A percentile compares a stretch with the other conserved stretches of the same genome.
Conservation (phyloP, 2,888 invertebrate genomes). For the Hyles lineata region DNA sequence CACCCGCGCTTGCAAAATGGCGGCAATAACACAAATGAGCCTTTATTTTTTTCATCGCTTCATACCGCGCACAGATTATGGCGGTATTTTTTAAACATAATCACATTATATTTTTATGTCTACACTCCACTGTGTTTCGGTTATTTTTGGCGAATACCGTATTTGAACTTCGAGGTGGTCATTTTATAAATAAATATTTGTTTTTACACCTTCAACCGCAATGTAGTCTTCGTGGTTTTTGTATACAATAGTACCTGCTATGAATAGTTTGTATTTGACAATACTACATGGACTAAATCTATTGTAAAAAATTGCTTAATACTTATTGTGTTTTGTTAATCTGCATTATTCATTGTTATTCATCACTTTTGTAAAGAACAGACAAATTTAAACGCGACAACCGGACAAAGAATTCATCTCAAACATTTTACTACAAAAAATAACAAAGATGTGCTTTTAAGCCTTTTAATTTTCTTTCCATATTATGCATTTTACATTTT, state of each 20-base stretch:
- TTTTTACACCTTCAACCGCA: slow-evolving; percentile 27
- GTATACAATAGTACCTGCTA: slow-evolving; percentile 23
- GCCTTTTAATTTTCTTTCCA: background rate
- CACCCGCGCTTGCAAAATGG: slow-evolving; percentile 64
- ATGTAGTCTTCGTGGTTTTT: background rate
- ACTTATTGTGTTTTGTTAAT: too few species aligned
- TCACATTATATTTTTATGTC: slow-evolving; percentile 33
- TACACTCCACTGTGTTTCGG: slow-evolving; percentile 12
- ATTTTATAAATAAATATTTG: slow-evolving; percentile 39
- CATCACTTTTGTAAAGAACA: too few species aligned
- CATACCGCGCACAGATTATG: slow-evolving; percentile 32
- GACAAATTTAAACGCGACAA: too few species aligned
- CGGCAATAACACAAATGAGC: slow-evolving; percentile 47
- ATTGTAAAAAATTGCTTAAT: too few species aligned
- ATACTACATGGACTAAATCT: background rate
- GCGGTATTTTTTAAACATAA: slow-evolving; percentile 34
- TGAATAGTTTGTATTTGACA: background rate
- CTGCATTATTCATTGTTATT: too few species aligned
- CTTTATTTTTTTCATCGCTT: slow-evolving; percentile 40
- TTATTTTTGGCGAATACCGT: slow-evolving; percentile 28
- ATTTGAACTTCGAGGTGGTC: slow-evolving; percentile 40
- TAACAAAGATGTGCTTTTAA: too few species aligned
- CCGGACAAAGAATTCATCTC: too few species aligned
- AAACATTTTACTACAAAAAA: too few species aligned
- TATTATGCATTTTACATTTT: background rate